Conservation (phyloP, 1,140 invertebrate species). For the Hormaphis cornu region DNA sequence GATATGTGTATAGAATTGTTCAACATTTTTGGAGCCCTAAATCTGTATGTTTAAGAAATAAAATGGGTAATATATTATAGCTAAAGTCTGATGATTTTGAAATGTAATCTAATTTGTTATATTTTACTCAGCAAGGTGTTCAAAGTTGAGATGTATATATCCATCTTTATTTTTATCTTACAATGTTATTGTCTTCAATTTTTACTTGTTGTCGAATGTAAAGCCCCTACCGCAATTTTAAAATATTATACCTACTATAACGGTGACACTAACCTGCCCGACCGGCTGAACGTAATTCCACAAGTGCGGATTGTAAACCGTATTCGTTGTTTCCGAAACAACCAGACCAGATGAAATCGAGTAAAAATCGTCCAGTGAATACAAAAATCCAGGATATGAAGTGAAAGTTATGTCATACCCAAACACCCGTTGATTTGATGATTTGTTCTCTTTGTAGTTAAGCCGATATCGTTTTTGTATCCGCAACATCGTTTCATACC, state of each 20-base stretch:
- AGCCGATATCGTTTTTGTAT: constrained; percentile 84
- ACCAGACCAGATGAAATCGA: constrained; percentile 40
- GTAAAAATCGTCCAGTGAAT: constrained; percentile 84
- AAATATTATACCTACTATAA: background rate
- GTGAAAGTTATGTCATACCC: constrained; percentile 60
- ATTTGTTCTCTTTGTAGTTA: constrained; percentile 55
- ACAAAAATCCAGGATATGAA: constrained; percentile 77
- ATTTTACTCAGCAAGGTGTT: too few species aligned
- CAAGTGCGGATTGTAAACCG: background rate
- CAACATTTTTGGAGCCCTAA: too few species aligned
- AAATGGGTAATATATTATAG: too few species aligned
- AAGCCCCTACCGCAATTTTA: too few species aligned
- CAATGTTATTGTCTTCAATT: too few species aligned
- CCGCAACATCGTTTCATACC: constrained; percentile 76
- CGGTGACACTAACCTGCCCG: background rate
- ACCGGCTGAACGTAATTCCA: background rate
- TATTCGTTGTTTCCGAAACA: constrained; percentile 14
- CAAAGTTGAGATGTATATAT: too few species aligned
- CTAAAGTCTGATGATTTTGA: too few species aligned
- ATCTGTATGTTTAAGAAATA: too few species aligned
- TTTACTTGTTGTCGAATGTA: too few species aligned
- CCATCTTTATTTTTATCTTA: too few species aligned
- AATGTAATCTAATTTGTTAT: too few species aligned
- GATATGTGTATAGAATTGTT: too few species aligned
- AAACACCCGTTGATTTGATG: constrained; percentile 49